Percentiles rank a stretch among this genome's conserved stretches.
These are phyloP conservation scores for Heterodera schachtii DNA, from an alignment of 1,140 invertebrate genomes.

Conservation along the genomic window DNA sequence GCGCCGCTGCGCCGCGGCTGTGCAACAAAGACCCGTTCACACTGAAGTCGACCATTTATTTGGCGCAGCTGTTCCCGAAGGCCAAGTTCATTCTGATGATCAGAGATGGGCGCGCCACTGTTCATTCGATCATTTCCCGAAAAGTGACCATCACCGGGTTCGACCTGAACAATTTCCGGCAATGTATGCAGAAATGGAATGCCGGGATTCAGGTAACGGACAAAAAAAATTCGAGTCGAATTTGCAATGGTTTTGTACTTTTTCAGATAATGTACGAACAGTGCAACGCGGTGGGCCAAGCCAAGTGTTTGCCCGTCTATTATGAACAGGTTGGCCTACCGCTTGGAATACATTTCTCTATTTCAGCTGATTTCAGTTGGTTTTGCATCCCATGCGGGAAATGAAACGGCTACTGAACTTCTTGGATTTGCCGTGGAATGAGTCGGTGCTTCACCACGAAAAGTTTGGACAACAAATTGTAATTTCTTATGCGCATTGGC, in stretches of 20 bases:
- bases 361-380: slow-evolving; percentile 70
- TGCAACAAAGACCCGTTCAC: slow-evolving; percentile 99
- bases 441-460: slow-evolving; percentile 93
- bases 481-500: background rate
- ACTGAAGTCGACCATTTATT: slow-evolving; percentile 85
- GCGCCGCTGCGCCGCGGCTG: slow-evolving; percentile 82
- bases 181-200: slow-evolving; percentile 94
- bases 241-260: too few species aligned
- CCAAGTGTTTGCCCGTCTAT: slow-evolving; percentile 83
- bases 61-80: slow-evolving; percentile 73
- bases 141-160: slow-evolving; percentile 96
- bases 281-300: slow-evolving; percentile 73
- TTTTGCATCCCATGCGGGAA: slow-evolving; percentile 85
- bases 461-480: slow-evolving; percentile 66
- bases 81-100: slow-evolving; percentile 97
- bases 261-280: slow-evolving; percentile 40
- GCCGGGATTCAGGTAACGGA: slow-evolving; percentile 80
- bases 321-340: slow-evolving; percentile 82
- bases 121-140: slow-evolving; percentile 94
- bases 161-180: slow-evolving; percentile 86
- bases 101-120: slow-evolving; percentile 91
- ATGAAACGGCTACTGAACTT: slow-evolving; percentile 87
- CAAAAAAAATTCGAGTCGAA: background rate
- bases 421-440: slow-evolving; percentile 90
- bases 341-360: background rate